phyloP scores from a whole-genome alignment of 2,113 vertebrate species.

The Lucifuga dentata region DNA sequence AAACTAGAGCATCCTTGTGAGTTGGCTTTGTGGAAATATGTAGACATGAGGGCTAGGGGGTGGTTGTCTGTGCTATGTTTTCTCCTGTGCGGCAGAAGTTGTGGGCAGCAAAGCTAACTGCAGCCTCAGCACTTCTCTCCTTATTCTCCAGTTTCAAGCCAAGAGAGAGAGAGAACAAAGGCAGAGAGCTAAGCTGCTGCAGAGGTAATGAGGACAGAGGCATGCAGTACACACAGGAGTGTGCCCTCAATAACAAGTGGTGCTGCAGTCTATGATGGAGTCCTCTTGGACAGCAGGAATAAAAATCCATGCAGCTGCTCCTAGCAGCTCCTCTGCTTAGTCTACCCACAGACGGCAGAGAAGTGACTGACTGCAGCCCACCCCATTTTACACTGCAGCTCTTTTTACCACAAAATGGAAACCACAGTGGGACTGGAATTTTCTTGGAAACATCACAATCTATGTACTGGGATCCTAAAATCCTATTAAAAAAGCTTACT shows the following conservation, averaged over 20 bases:
- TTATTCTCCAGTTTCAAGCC: slow-evolving; percentile 81
- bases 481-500: slow-evolving; percentile 55
- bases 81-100: slow-evolving; percentile 78
- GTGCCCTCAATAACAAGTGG: slow-evolving; percentile 75
- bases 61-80: slow-evolving; percentile 73
- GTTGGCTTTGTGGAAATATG: slow-evolving; percentile 66
- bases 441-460: slow-evolving; percentile 69
- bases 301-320: slow-evolving; percentile 73
- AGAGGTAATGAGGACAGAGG: slow-evolving; percentile 80
- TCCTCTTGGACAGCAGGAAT: slow-evolving; percentile 68
- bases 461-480: slow-evolving; percentile 53
- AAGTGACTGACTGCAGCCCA: slow-evolving; percentile 71
- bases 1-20: slow-evolving; percentile 60
- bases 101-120: slow-evolving; percentile 80
- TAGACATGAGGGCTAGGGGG: slow-evolving; percentile 69
- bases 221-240: slow-evolving; percentile 72
- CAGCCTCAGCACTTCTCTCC: slow-evolving; percentile 81
- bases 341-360: slow-evolving; percentile 69
- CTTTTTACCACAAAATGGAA: slow-evolving; percentile 78
- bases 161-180: slow-evolving; percentile 82
- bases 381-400: slow-evolving; percentile 76
- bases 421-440: slow-evolving; percentile 79
- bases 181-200: slow-evolving; percentile 76
- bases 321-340: slow-evolving; percentile 63
- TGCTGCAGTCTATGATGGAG: slow-evolving; percentile 73